Conservation (phyloP, 1,140 invertebrate genomes). For the Drosophila pandora region DNA sequence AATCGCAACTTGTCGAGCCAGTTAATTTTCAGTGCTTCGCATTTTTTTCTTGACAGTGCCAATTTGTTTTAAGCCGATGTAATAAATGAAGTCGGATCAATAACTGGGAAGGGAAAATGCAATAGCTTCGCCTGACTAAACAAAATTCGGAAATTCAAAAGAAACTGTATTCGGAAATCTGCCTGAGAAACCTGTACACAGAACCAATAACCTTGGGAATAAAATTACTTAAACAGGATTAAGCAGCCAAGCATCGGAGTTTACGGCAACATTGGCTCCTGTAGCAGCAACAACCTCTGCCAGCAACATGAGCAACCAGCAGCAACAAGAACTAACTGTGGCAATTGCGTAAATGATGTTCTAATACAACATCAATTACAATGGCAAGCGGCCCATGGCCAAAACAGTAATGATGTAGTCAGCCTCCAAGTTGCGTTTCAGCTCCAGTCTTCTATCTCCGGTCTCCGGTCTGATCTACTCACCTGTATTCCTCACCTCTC, state of each 20-base stretch:
- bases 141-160: not conserved
- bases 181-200: not conserved
- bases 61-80: constrained; percentile 1
- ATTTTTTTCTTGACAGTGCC: not conserved
- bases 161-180: not conserved
- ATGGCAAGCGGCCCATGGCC: constrained; percentile 77
- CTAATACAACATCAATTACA: constrained; percentile 82
- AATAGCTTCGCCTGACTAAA: not conserved
- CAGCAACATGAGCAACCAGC: constrained; percentile 19
- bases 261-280: not conserved
- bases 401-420: constrained; percentile 72
- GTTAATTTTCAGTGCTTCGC: constrained; percentile 23
- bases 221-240: not conserved
- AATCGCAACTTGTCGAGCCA: constrained; percentile 29
- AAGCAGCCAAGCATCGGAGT: not conserved
- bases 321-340: constrained; percentile 50
- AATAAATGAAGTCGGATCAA: not conserved
- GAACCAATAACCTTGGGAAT: constrained; percentile 2
- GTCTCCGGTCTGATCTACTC: not conserved
- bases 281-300: constrained; percentile 20
- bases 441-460: not conserved
- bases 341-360: constrained; percentile 81
- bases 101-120: not conserved
- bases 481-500: not conserved
- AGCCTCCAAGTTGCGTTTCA: constrained; percentile 64